Evolutionary conservation across 2,888 invertebrate genomes (phyloP).

Genomic region (Drosophila affinis): DNA sequence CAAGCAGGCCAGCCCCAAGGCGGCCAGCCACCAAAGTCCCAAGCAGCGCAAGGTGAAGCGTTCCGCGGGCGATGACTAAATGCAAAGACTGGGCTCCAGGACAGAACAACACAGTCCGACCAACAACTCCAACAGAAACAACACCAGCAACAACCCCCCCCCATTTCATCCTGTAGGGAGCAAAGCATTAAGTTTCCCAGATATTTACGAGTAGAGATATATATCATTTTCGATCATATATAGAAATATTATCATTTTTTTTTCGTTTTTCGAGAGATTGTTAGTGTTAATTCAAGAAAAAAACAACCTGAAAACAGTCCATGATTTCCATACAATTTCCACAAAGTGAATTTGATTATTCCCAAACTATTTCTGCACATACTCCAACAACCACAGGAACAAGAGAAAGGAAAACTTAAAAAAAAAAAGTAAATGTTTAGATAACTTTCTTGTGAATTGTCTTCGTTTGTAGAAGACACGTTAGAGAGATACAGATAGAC

Average conservation of each 20-base stretch:
- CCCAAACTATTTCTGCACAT: slow-evolving; percentile 9
- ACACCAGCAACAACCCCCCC: slow-evolving; percentile 3
- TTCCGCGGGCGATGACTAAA: slow-evolving; percentile 88
- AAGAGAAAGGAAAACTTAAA: slow-evolving; percentile 19
- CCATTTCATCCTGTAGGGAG: slow-evolving; percentile 35
- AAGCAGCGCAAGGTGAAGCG: slow-evolving; percentile 91
- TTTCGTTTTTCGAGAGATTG: slow-evolving; percentile 59
- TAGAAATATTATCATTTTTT: slow-evolving; percentile 49
- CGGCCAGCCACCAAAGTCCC: slow-evolving; percentile 87
- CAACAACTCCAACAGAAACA: slow-evolving; percentile 7
- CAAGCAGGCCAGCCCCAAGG: slow-evolving; percentile 86
- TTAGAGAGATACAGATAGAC: slow-evolving; percentile 5
- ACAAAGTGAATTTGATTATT: background rate
- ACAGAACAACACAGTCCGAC: slow-evolving; percentile 16
- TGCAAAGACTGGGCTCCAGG: slow-evolving; percentile 44
- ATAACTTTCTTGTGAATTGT: slow-evolving; percentile 45
- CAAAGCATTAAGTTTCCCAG: slow-evolving; percentile 30
- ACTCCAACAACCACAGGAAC: slow-evolving; percentile 23
- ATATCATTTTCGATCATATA: slow-evolving; percentile 43
- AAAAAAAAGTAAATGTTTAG: slow-evolving; percentile 18
- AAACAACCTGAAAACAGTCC: slow-evolving; percentile 3
- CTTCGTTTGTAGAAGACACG: slow-evolving; percentile 69
- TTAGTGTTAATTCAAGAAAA: slow-evolving; percentile 53
- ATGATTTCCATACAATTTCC: background rate
- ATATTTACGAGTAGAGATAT: slow-evolving; percentile 36